Conservation (phyloP, 2,888 invertebrate genomes). For the Hecatera dysodea region DNA sequence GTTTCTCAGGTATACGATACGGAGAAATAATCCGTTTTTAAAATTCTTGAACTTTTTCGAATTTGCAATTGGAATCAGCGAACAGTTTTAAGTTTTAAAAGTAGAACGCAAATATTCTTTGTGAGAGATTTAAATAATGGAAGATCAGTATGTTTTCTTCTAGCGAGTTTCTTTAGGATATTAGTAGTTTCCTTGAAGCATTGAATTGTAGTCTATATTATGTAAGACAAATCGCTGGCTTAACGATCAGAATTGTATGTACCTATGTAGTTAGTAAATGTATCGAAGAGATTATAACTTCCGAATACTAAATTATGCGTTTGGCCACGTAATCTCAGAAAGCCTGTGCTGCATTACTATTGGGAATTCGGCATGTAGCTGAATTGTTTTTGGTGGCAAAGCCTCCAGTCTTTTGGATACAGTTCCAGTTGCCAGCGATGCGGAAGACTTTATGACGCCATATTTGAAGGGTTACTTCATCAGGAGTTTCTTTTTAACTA, state of each 20-base stretch:
- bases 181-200: slow-evolving; percentile 21
- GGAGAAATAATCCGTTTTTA: slow-evolving; percentile 57
- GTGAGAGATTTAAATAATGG: slow-evolving; percentile 37
- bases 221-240: background rate
- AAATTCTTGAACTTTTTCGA: slow-evolving; percentile 58
- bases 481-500: too few species aligned
- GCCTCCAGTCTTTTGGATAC: too few species aligned
- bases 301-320: slow-evolving; percentile 32
- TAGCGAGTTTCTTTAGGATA: background rate
- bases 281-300: slow-evolving; percentile 19
- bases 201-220: slow-evolving; percentile 26
- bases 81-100: slow-evolving; percentile 39
- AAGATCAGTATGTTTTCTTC: slow-evolving; percentile 9
- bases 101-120: slow-evolving; percentile 29
- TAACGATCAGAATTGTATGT: slow-evolving; percentile 18
- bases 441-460: too few species aligned
- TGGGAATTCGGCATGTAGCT: background rate
- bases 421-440: too few species aligned
- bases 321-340: slow-evolving; percentile 2
- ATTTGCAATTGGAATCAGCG: slow-evolving; percentile 54
- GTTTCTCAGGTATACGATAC: slow-evolving; percentile 51
- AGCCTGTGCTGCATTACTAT: background rate
- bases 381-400: too few species aligned
- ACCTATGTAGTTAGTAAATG: slow-evolving; percentile 14
- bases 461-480: too few species aligned